Percentiles rank a stretch among this genome's conserved stretches.
phyloP scores from a whole-genome alignment of 2,888 invertebrate genomes.

The Gonocerus acuteangulatus region DNA sequence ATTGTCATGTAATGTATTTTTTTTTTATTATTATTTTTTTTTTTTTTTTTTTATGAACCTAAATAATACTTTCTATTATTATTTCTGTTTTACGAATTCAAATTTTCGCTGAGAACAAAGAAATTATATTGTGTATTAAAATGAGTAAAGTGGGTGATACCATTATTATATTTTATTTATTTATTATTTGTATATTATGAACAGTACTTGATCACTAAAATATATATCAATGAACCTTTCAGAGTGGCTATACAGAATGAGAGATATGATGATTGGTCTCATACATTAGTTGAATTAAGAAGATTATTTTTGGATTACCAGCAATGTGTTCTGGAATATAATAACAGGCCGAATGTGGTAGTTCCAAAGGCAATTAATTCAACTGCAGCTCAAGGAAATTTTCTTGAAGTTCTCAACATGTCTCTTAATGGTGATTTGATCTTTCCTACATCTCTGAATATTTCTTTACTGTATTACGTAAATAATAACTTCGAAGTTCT shows the following conservation, averaged over 20 bases:
- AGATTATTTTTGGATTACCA: slow-evolving; percentile 85
- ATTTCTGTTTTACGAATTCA: no score
- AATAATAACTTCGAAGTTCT: no score
- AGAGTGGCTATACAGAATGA: slow-evolving; percentile 97
- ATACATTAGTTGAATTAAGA: slow-evolving; percentile 75
- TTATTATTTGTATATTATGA: background rate
- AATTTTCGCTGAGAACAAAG: no score
- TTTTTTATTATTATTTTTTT: no score
- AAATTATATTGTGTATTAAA: background rate
- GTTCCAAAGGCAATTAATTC: slow-evolving; percentile 74
- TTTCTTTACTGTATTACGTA: no score
- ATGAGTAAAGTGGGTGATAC: background rate
- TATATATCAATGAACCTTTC: slow-evolving; percentile 9
- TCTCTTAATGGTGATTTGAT: slow-evolving; percentile 83
- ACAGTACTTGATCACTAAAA: no score
- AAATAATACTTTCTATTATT: no score
- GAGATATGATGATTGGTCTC: slow-evolving; percentile 94
- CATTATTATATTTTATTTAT: background rate
- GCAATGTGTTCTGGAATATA: slow-evolving; percentile 79
- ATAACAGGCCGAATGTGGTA: slow-evolving; percentile 56
- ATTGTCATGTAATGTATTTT: no score
- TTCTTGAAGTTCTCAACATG: slow-evolving; percentile 97
- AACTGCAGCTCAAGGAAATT: slow-evolving; percentile 91
- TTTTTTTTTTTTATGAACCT: no score
- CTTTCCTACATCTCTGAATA: background rate